A percentile compares a stretch with the other conserved stretches of the same genome.
phyloP scores from a whole-genome alignment of 2,888 invertebrate species.

The Dysmachus trigonus region DNA sequence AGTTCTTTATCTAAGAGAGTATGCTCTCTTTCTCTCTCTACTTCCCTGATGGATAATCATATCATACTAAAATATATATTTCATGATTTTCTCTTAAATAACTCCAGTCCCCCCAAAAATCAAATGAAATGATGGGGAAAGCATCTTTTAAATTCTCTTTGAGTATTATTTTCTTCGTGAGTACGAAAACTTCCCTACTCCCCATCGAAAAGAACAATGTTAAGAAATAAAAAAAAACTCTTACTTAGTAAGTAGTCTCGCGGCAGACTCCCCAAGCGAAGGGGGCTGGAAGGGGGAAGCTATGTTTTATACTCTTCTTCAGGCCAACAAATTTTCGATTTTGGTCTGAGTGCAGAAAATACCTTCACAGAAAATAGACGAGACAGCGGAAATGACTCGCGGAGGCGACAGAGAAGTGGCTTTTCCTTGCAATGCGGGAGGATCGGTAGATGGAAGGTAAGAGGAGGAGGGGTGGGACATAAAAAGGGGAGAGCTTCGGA shows the following conservation, averaged over 20 bases:
- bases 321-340: not conserved
- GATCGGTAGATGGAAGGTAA: not conserved
- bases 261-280: too few relatives aligned
- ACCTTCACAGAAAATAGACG: not conserved
- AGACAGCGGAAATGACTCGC: not conserved
- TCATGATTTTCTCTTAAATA: not conserved
- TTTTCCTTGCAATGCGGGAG: not conserved
- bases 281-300: too few relatives aligned
- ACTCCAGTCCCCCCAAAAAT: too few relatives aligned
- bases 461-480: too few relatives aligned
- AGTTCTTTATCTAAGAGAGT: not conserved
- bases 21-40: too few relatives aligned
- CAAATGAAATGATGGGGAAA: too few relatives aligned
- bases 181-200: not conserved
- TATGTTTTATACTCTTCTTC: not conserved
- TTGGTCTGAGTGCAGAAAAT: not conserved
- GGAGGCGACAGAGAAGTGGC: not conserved
- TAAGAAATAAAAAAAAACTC: not conserved
- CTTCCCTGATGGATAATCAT: too few relatives aligned
- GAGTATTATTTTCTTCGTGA: not conserved
- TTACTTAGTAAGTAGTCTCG: too few relatives aligned
- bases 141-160: not conserved
- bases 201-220: too few relatives aligned
- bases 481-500: not conserved
- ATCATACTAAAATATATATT: too few relatives aligned